Conservation (phyloP, 2,113 vertebrate species). For the Vulpes ferrilata region DNA sequence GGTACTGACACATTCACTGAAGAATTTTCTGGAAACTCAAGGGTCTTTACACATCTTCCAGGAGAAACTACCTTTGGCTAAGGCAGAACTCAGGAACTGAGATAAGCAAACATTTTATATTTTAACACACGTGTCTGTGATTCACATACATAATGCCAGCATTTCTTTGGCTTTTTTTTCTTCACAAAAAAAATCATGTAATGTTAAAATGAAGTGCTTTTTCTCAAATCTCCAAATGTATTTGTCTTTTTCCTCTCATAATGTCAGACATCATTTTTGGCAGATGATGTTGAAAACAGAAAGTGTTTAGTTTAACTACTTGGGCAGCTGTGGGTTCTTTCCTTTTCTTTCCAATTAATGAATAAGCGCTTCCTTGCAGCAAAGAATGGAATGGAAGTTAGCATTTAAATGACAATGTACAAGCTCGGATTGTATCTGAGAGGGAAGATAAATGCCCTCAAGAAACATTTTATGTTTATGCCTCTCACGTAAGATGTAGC, state of each 20-base stretch:
- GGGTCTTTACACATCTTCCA: background rate
- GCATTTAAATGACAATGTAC: slow-evolving; percentile 46
- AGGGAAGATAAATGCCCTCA: background rate
- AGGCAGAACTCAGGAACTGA: slow-evolving; percentile 20
- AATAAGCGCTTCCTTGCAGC: slow-evolving; percentile 61
- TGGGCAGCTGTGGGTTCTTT: slow-evolving; percentile 61
- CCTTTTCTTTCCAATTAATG: slow-evolving; percentile 69
- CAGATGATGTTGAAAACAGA: slow-evolving; percentile 64
- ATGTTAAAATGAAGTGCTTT: slow-evolving; percentile 58
- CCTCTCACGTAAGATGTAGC: background rate
- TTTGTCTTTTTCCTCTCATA: slow-evolving; percentile 46
- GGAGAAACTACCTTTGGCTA: slow-evolving; percentile 43
- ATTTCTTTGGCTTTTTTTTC: background rate
- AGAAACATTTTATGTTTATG: background rate
- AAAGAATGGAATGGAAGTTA: slow-evolving; percentile 64
- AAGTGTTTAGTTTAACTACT: slow-evolving; percentile 62
- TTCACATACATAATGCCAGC: background rate
- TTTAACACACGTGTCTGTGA: background rate
- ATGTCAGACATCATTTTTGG: slow-evolving; percentile 59
- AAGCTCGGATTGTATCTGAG: background rate
- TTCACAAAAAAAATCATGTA: slow-evolving; percentile 62
- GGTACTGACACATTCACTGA: background rate
- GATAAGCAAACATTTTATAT: slow-evolving; percentile 13
- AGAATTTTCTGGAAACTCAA: slow-evolving; percentile 21
- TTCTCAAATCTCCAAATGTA: slow-evolving; percentile 56